Conservation (phyloP, 2,797 vertebrate genomes). For the Menidia menidia region DNA sequence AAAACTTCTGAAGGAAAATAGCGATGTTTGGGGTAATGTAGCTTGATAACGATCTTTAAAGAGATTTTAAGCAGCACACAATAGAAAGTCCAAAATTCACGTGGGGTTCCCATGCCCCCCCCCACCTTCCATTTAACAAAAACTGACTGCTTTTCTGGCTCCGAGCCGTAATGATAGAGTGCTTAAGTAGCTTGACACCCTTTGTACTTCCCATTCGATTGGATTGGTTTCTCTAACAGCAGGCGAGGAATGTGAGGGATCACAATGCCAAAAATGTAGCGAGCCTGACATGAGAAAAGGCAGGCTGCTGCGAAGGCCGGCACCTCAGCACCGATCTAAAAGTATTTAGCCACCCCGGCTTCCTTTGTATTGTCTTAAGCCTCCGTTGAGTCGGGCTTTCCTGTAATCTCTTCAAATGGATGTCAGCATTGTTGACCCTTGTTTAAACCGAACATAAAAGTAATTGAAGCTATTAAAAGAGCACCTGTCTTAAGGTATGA, state of each 20-base stretch:
- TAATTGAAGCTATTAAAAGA: too few species aligned
- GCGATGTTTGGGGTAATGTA: too few species aligned
- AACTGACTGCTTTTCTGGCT: slow-evolving; percentile 57
- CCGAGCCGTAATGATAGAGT: slow-evolving; percentile 68
- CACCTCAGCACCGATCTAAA: slow-evolving; percentile 10
- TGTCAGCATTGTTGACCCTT: background rate
- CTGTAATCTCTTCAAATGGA: background rate
- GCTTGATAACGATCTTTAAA: too few species aligned
- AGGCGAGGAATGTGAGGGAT: slow-evolving; percentile 64
- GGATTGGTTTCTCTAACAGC: slow-evolving; percentile 60
- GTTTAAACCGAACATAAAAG: too few species aligned
- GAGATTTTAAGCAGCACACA: too few species aligned
- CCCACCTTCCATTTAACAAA: slow-evolving; percentile 23
- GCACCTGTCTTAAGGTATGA: too few species aligned
- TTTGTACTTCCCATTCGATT: slow-evolving; percentile 74
- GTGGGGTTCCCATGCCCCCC: slow-evolving; percentile 34
- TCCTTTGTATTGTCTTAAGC: background rate
- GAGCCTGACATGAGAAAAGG: slow-evolving; percentile 32
- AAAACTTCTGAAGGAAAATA: too few species aligned
- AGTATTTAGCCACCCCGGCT: background rate
- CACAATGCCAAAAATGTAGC: slow-evolving; percentile 62
- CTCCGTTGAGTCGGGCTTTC: background rate
- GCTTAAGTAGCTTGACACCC: slow-evolving; percentile 74
- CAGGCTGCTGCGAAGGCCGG: slow-evolving; percentile 25
- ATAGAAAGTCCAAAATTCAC: too few species aligned